Conservation (phyloP, 2,888 invertebrate species). For the Alcis repandata region DNA sequence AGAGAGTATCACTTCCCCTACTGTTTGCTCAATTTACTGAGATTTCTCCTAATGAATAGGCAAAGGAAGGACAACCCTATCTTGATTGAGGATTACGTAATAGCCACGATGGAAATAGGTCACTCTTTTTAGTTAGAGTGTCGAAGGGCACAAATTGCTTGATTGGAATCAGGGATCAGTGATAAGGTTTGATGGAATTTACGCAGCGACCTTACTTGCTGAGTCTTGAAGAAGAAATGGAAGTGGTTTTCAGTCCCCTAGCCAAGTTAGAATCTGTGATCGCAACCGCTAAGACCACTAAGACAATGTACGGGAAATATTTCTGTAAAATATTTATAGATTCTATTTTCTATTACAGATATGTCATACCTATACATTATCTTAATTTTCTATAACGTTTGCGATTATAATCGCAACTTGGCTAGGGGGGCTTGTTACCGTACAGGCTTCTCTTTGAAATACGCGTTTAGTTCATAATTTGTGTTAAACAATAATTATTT, state of each 20-base stretch:
- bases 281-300: too few relatives aligned
- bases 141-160: conserved; percentile 38
- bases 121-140: conserved; percentile 52
- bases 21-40: conserved; percentile 24
- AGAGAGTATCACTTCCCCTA: conserved; percentile 15
- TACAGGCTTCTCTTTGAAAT: not conserved
- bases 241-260: too few relatives aligned
- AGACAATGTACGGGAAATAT: too few relatives aligned
- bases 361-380: too few relatives aligned
- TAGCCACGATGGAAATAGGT: conserved; percentile 64
- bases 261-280: too few relatives aligned
- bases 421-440: too few relatives aligned
- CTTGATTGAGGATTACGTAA: conserved; percentile 78
- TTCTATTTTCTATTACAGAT: too few relatives aligned
- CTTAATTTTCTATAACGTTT: too few relatives aligned
- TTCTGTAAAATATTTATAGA: too few relatives aligned
- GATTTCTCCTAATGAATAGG: conserved; percentile 75
- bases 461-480: not conserved
- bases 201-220: conserved; percentile 22
- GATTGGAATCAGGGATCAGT: conserved; percentile 31
- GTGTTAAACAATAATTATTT: not conserved
- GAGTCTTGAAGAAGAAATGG: not conserved
- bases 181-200: conserved; percentile 23
- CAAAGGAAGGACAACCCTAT: conserved; percentile 70
- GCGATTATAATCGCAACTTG: too few relatives aligned